These are phyloP conservation scores for Anarhynchus alexandrinus DNA, from an alignment of 2,113 vertebrate species.

Conservation along the genomic window DNA sequence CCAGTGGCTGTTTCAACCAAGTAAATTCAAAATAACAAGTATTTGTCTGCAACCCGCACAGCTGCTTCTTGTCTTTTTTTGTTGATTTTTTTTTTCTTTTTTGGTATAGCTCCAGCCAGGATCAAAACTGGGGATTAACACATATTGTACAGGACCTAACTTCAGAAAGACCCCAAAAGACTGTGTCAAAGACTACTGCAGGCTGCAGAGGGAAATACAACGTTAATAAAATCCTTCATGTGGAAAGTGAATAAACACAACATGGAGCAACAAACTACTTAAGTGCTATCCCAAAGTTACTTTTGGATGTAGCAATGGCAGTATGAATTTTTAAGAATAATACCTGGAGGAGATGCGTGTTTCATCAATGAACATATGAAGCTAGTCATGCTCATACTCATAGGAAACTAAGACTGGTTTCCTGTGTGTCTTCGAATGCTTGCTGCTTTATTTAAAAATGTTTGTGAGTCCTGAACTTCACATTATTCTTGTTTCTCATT, in stretches of 20 bases:
- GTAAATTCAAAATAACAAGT: slow-evolving; percentile 10
- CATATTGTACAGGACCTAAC: neutral
- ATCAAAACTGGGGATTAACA: neutral
- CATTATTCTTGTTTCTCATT: slow-evolving; percentile 54
- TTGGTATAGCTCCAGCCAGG: neutral
- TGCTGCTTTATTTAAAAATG: slow-evolving; percentile 27
- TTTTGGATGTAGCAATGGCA: neutral
- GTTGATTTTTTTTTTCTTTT: neutral
- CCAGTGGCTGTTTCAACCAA: slow-evolving; percentile 1
- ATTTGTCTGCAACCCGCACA: neutral
- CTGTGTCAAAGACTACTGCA: neutral
- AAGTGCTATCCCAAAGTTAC: neutral
- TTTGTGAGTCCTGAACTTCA: slow-evolving; percentile 40
- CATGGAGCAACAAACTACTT: neutral
- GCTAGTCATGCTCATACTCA: neutral
- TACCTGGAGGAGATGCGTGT: neutral
- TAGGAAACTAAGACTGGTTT: neutral
- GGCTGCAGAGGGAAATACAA: neutral
- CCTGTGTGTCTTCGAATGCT: neutral
- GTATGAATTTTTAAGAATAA: neutral
- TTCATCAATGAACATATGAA: neutral
- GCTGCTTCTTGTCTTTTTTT: slow-evolving; percentile 31
- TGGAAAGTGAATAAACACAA: neutral
- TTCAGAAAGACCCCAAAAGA: neutral
- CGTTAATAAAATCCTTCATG: neutral